Percentiles rank a stretch among this genome's conserved stretches.
phyloP scores from a whole-genome alignment of 2,113 vertebrate species.

The Phylloscopus whistleri region DNA sequence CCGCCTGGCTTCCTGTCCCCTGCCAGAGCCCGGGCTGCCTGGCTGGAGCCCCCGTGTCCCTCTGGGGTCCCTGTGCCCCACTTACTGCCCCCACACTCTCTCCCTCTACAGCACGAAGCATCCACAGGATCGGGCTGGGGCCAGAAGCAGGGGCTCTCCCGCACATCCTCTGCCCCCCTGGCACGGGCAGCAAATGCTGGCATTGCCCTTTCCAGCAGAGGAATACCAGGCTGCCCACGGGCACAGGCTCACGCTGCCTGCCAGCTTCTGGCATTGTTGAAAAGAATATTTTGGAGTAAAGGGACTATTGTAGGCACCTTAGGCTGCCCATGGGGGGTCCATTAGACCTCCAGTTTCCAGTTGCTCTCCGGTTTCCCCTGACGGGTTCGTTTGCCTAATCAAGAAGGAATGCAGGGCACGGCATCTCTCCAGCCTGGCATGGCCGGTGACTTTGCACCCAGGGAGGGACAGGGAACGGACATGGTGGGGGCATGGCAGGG shows the following conservation, averaged over 20 bases:
- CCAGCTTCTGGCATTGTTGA: background rate
- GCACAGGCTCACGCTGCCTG: background rate
- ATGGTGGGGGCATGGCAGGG: background rate
- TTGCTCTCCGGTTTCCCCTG: background rate
- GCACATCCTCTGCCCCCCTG: background rate
- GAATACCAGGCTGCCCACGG: background rate
- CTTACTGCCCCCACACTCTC: too few species aligned
- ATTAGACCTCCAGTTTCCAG: background rate
- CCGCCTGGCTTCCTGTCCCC: constrained; percentile 3
- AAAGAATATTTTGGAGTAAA: background rate
- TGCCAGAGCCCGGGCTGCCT: background rate
- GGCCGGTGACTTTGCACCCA: fast-evolving
- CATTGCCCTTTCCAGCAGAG: background rate
- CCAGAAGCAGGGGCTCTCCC: background rate
- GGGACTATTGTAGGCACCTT: background rate
- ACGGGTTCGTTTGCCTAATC: background rate
- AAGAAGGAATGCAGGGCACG: background rate
- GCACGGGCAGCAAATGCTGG: background rate
- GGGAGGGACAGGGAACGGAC: background rate
- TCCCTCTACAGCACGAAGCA: background rate
- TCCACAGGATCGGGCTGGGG: background rate
- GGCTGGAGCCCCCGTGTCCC: background rate
- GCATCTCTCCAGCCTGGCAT: background rate
- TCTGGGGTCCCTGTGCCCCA: background rate
- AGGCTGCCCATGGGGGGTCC: background rate